Conservation (phyloP, 2,797 vertebrate genomes). For the Knipowitschia caucasica region DNA sequence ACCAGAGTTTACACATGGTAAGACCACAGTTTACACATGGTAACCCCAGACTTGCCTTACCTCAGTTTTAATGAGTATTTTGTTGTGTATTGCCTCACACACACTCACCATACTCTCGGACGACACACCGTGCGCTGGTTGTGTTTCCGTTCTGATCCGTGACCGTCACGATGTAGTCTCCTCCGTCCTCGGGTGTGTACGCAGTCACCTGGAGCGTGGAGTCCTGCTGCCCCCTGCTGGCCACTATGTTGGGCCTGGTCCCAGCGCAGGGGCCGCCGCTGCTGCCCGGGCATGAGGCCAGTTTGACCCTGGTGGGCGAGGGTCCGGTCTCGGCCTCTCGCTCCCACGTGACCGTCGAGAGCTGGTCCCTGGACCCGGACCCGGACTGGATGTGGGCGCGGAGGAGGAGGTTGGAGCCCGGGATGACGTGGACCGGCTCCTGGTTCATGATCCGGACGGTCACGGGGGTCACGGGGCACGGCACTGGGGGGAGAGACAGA, state of each 20-base stretch:
- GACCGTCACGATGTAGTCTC: conserved; percentile 66
- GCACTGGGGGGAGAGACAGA: conserved; percentile 51
- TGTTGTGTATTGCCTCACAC: no score
- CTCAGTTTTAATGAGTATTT: no score
- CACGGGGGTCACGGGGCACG: conserved; percentile 40
- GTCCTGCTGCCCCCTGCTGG: conserved; percentile 44
- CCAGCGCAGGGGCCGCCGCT: conserved; percentile 25
- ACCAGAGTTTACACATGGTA: no score
- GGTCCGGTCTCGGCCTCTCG: conserved; percentile 37
- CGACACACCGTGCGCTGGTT: conserved; percentile 47
- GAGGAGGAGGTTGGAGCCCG: conserved; percentile 54
- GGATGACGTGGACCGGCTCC: conserved; percentile 57
- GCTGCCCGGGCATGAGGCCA: conserved; percentile 63
- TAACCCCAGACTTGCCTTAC: no score
- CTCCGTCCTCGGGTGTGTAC: conserved; percentile 54
- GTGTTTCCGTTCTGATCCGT: conserved; percentile 44
- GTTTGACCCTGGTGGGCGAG: conserved; percentile 12
- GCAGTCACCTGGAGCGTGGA: conserved; percentile 49
- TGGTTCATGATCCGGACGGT: conserved; percentile 59
- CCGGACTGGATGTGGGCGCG: conserved; percentile 51
- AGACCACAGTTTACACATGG: no score
- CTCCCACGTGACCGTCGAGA: conserved; percentile 67
- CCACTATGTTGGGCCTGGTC: conserved; percentile 17
- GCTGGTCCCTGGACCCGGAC: conserved; percentile 33
- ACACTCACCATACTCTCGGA: conserved; percentile 73